Conservation (phyloP, 2,888 invertebrate species). For the Zygaena filipendulae region DNA sequence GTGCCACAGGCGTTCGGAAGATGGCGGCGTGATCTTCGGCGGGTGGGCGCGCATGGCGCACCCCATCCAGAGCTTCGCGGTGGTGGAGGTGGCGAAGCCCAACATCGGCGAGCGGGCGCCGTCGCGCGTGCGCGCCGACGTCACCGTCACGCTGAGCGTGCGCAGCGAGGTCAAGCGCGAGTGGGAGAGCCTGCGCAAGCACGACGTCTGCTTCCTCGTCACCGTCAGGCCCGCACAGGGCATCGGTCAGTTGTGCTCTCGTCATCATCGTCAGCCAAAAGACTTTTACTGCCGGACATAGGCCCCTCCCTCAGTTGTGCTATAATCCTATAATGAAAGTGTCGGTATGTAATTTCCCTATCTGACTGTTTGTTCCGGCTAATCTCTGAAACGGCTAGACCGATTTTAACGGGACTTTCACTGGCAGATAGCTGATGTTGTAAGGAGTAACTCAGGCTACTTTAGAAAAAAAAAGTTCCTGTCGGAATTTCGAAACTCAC, state of each 20-base stretch:
- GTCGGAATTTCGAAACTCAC: no score
- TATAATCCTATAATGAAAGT: no score
- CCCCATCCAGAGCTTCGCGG: conserved; percentile 90
- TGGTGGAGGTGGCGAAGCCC: conserved; percentile 94
- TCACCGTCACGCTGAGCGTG: conserved; percentile 92
- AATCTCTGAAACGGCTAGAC: no score
- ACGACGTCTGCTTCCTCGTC: conserved; percentile 97
- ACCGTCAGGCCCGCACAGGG: conserved; percentile 87
- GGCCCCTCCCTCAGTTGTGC: no score
- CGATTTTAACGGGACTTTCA: no score
- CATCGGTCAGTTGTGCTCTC: conserved; percentile 71
- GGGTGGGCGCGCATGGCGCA: conserved; percentile 99
- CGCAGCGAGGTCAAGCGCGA: conserved; percentile 92
- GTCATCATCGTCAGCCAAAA: neutral
- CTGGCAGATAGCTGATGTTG: no score
- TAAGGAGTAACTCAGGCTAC: no score
- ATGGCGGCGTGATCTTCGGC: conserved; percentile 87
- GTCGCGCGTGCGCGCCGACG: conserved; percentile 94
- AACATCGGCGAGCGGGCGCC: conserved; percentile 95
- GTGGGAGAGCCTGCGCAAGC: conserved; percentile 96
- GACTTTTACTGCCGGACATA: no score
- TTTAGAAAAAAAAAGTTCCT: no score
- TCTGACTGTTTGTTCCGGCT: no score
- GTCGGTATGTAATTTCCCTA: no score
- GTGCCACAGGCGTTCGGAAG: conserved; percentile 90